Evolutionary conservation across 2,113 vertebrate species (phyloP), one percentile per base, ranked within the genome.

Genomic region (Gallinago undulata): DNA sequence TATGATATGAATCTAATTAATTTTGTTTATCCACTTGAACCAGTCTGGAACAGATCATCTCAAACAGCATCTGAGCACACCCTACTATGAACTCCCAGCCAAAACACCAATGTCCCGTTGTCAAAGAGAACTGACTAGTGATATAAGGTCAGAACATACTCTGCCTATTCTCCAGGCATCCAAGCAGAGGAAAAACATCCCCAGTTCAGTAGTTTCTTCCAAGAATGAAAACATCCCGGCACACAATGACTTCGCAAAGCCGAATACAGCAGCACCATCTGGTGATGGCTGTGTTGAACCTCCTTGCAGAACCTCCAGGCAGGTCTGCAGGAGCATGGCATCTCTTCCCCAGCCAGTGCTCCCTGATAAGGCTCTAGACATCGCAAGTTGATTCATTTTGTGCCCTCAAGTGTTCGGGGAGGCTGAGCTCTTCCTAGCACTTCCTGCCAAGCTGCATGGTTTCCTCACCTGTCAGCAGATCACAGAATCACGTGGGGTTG

Each of bases 251-350:
- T 48, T 87, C 33, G 86, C 59, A 24, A 82, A 91, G 74, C 94
- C 77, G 90, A 53, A 74, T 76, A 81, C 94, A 93, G 93, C 93
- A 91, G 89, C 87, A 92, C 87, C 96, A 94, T 70, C 95, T 97
- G 94, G 70, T 94, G 96, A 94, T 95, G 50, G 70, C 78, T 95
- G 70, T 28, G 5, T 0, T 39, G 87, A 87, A 93, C 70, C 70
- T 92, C 70, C 41, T 4, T 5, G n/a, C 62, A 13, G 57, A 24
- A 79, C 82, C 31, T 39, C 76, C 48, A 35, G 72, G 5, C 70
- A 43, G 72, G 55, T 31, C 53, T 84, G 64, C 76, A 56, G 35
- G 23, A 92, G 56, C 8, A 1, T 2, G 37, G 33, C 50, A 84
- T 51, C 82, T 35, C 57, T 47, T 51, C 64, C 45, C 21, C 69